Base-by-base conservation (phyloP, 2,888 invertebrate species). In the Drosophila ezoana region DNA sequence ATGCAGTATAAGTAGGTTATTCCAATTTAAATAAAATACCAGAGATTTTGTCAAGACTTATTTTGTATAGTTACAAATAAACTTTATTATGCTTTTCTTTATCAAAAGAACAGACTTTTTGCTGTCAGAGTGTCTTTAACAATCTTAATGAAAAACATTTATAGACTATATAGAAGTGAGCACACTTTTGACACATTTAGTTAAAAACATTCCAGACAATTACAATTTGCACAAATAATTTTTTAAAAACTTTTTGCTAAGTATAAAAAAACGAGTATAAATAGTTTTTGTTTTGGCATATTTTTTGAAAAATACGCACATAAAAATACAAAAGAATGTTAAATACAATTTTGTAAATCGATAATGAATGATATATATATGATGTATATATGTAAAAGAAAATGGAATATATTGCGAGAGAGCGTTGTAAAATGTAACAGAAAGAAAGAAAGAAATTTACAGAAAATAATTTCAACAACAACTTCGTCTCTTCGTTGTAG, bases 81-180 rank as follows among this genome's bases (percentile, higher is more conserved):
- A 65, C 58, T 85, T 76, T 78, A 78, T 80, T 82, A 59, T 38
- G 72, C 23, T 57, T 77, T 73, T 70, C 23, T 81, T 81, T 70
- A 78, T 71, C 61, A 84, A 84, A 77, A 65, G 72, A 81, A 70
- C 84, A 85, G 85, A 85, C 85, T 73, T 80, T 72, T 64, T 43
- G 53, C 62, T 76, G 69, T 56, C 54, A 71, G 63, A 72, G 65
- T 72, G 73, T 71, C 73, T 71, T 81, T 53, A 76, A 73, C 77
- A 72, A 68, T 71, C 45, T 53, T 44, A 43, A 59, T 59, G 58
- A 74, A 71, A 75, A 75, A 79, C 66, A 71, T 68, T 76, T 52
- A 79, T 76, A 85, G 67, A 87, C 75, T 82, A 80, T 81, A 72
- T 79, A 85, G 64, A 79, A 69, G 58, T 72, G 73, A 82, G 48